Evolutionary conservation across 2,888 invertebrate species (phyloP).

Genomic region (Sacculina carcini): DNA sequence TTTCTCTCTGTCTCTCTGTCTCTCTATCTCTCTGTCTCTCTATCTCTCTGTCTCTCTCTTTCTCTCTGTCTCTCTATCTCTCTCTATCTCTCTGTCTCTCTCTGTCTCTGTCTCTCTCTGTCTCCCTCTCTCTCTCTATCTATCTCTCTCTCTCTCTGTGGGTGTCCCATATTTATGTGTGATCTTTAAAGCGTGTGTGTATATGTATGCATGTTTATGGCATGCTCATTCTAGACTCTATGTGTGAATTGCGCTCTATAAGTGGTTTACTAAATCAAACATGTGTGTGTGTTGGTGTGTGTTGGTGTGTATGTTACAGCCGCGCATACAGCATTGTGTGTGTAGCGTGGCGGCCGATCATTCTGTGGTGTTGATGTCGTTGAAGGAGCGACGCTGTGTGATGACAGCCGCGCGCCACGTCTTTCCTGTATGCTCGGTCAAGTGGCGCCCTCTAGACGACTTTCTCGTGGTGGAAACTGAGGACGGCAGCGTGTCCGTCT

Average conservation of each 20-base stretch:
- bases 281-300: neutral
- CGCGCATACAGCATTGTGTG: constrained; percentile 71
- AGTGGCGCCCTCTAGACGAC: constrained; percentile 90
- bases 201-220: constrained; percentile 2
- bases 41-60: too few species aligned
- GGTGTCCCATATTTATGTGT: neutral
- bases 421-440: constrained; percentile 81
- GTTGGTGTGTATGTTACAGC: constrained; percentile 26
- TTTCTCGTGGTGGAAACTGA: constrained; percentile 92
- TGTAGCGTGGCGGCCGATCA: constrained; percentile 95
- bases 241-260: too few species aligned
- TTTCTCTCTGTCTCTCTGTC: too few species aligned
- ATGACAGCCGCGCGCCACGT: constrained; percentile 78
- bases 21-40: too few species aligned
- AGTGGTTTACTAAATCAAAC: neutral
- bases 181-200: neutral
- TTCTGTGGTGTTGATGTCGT: constrained; percentile 74
- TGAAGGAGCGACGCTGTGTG: constrained; percentile 77
- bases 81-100: too few species aligned
- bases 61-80: too few species aligned
- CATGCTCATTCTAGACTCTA: neutral
- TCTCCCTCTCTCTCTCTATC: too few species aligned
- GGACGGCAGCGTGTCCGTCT: constrained; percentile 92
- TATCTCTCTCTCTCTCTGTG: neutral
- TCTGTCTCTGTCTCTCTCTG: too few species aligned